Base-by-base conservation (phyloP, 1,140 invertebrate genomes). In the Epicauta chinensis region DNA sequence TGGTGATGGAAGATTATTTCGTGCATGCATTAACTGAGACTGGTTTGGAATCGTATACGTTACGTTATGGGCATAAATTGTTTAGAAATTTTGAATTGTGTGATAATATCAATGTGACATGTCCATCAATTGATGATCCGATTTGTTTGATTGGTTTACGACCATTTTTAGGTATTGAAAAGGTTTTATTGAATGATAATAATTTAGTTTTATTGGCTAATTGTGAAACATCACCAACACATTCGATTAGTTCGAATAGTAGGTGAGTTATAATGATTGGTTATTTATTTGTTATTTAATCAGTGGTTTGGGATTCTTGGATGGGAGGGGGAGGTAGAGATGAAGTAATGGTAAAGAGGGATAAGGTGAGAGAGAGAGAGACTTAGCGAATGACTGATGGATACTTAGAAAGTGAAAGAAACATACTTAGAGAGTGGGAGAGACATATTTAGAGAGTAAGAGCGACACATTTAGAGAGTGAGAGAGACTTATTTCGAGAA, bases 31-130 rank as follows among this genome's bases (percentile, higher is more conserved):
- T 90, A 0, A 90, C 87, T 1, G 80, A 84, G 34, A 82, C 82
- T 51, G 87, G 87, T 1, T 72, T 91, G 4, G 87, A 91, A 65
- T 84, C 85, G 0, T 89, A 89, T 57, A 89, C 87, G 0, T 71
- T 86, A 17, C 73, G 85, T 30, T 71, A 82, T 30, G 77, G 80
- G 0, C 78, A 84, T 63, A 74, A 78, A 35, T 60, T 81, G 11
- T 67, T 62, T 29, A 44, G 61, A 14, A 68, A 59, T 17, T 58
- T 72, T 0, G 64, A 70, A 30, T 55, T 64, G 2, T 42, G 64
- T 1, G 64, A 72, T 50, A 60, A 66, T 38, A 46, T 63, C 2
- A 71, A 64, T 51, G 44, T 62, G 2, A 74, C 76, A 1, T 77
- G 76, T 44, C 81, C 83, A 2, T 74, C 77, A 12, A 67, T 78